phyloP scores from a whole-genome alignment of 2,888 invertebrate genomes.

The Coelopa pilipes region DNA sequence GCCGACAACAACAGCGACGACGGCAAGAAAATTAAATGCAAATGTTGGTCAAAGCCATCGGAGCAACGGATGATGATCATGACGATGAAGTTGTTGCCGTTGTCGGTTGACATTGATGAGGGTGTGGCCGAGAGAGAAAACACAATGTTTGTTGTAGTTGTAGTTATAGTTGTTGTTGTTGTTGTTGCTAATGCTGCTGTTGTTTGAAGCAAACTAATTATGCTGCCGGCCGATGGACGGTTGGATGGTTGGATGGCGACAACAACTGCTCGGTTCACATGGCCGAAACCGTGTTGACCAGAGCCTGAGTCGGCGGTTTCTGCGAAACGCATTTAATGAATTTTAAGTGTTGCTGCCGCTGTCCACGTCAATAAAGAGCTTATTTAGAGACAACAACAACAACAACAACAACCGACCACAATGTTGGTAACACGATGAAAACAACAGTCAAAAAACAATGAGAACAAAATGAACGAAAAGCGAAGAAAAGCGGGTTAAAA shows the following conservation, averaged over 20 bases:
- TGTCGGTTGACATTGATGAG: slow-evolving; percentile 24
- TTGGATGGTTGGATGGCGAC: background rate
- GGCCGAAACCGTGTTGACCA: background rate
- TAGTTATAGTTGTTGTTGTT: background rate
- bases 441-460: background rate
- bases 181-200: slow-evolving; percentile 4
- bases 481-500: slow-evolving; percentile 20
- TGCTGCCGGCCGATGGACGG: slow-evolving; percentile 14
- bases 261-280: slow-evolving; percentile 8
- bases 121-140: slow-evolving; percentile 10
- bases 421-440: too few relatives aligned
- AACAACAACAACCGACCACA: too few relatives aligned
- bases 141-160: background rate
- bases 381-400: slow-evolving; percentile 15
- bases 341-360: slow-evolving; percentile 20
- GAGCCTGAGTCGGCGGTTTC: slow-evolving; percentile 8
- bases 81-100: background rate
- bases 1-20: background rate
- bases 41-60: slow-evolving; percentile 47
- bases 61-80: slow-evolving; percentile 35
- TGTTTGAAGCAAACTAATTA: slow-evolving; percentile 27
- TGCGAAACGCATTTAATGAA: slow-evolving; percentile 26
- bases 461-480: slow-evolving; percentile 32
- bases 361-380: slow-evolving; percentile 26
- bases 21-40: slow-evolving; percentile 45